These are phyloP conservation scores for Sepiola atlantica DNA, from an alignment of 2,888 invertebrate genomes.

Conservation along the genomic window DNA sequence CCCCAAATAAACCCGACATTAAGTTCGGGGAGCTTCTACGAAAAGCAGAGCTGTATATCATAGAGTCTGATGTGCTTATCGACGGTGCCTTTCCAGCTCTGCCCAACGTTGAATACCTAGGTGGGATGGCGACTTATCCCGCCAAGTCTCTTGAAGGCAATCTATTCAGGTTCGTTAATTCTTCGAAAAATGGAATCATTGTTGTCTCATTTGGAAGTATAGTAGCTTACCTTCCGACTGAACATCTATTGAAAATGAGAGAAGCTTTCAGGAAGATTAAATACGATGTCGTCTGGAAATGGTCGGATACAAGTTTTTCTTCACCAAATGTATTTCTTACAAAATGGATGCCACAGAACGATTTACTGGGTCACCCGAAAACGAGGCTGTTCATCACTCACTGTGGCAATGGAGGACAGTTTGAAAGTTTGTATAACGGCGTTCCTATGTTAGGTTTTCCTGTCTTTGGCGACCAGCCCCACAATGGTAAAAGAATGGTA, in stretches of 20 bases:
- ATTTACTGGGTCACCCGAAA: slow-evolving; percentile 49
- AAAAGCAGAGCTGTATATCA: slow-evolving; percentile 52
- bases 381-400: slow-evolving; percentile 56
- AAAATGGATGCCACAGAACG: slow-evolving; percentile 55
- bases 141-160: slow-evolving; percentile 49
- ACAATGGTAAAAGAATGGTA: slow-evolving; percentile 52
- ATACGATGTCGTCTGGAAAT: not conserved
- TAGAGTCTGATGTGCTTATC: slow-evolving; percentile 51
- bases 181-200: slow-evolving; percentile 52
- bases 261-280: slow-evolving; percentile 50
- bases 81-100: slow-evolving; percentile 50
- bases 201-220: slow-evolving; percentile 54
- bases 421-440: slow-evolving; percentile 57
- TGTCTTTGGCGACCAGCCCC: slow-evolving; percentile 54
- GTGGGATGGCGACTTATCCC: slow-evolving; percentile 52
- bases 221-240: slow-evolving; percentile 48
- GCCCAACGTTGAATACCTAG: slow-evolving; percentile 51
- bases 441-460: slow-evolving; percentile 58
- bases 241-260: slow-evolving; percentile 50
- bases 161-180: slow-evolving; percentile 50
- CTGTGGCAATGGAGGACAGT: slow-evolving; percentile 56
- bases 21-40: slow-evolving; percentile 45
- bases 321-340: slow-evolving; percentile 42
- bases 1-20: slow-evolving; percentile 49
- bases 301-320: not conserved